phyloP scores from a whole-genome alignment of 1,140 invertebrate species.

The Macrobrachium rosenbergii region DNA sequence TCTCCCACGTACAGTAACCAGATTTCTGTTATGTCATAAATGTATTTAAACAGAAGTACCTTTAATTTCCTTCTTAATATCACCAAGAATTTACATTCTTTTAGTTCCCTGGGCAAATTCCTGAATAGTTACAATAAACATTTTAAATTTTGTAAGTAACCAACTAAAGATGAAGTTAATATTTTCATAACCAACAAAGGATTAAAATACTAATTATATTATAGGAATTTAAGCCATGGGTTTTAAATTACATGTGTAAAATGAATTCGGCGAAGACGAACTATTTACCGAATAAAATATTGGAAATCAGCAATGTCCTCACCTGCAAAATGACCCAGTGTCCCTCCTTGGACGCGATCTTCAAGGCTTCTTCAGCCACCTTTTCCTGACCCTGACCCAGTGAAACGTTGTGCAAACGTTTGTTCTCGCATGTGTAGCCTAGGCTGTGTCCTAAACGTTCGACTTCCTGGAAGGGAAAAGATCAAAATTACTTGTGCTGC shows the following conservation, averaged over 20 bases:
- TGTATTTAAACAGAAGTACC: no score
- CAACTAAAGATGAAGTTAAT: no score
- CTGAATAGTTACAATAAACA: no score
- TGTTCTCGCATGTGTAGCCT: slow-evolving; percentile 83
- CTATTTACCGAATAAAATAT: neutral
- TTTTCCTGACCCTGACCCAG: slow-evolving; percentile 97
- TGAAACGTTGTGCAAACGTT: slow-evolving; percentile 96
- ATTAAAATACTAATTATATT: no score
- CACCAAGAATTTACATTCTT: no score
- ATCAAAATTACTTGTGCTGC: neutral
- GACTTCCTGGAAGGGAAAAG: slow-evolving; percentile 79
- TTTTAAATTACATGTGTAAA: no score
- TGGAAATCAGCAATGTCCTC: slow-evolving; percentile 10
- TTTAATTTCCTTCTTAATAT: no score
- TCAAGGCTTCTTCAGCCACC: slow-evolving; percentile 93
- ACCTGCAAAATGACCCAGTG: slow-evolving; percentile 96
- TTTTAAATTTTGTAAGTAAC: no score
- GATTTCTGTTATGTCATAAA: neutral
- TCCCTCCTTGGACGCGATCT: slow-evolving; percentile 85
- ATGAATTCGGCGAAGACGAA: no score
- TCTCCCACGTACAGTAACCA: neutral
- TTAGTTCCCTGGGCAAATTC: no score
- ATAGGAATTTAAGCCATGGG: no score
- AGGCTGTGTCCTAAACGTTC: slow-evolving; percentile 89
- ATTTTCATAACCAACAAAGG: no score